Base-by-base conservation (phyloP, 1,140 invertebrate species). In the Cydia splendana region DNA sequence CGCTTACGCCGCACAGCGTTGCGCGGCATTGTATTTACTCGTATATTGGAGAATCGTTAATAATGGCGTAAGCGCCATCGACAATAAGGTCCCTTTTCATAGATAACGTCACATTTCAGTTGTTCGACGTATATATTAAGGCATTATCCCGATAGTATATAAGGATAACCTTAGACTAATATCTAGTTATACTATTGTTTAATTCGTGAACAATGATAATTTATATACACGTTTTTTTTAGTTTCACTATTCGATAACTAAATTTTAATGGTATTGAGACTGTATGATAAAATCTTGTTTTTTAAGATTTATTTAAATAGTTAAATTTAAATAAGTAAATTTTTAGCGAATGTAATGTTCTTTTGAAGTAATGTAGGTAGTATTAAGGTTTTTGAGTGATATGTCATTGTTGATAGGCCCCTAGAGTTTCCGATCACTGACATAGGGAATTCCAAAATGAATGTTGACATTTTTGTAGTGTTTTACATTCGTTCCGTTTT, bases 241-340 rank as follows among this genome's bases (percentile, higher is more conserved):
- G 69, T 79, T 79, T 77, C 69, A 74, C 77, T 74, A 81, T 78
- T 78, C 28, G 74, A 77, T 80, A 77, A 76, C 15, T 45, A 73
- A 80, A 79, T 79, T 80, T 84, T 84, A 77, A 80, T 81, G 80
- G 80, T 84, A 81, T 83, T 85, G 80, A 87, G 85, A 87, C 85
- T 87, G 84, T 87, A 85, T 81, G 65, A 78, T 78, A 82, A 34
- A 34, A 76, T 78, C 65, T 77, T 81, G 77, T 71, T 73, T 42
- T 71, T 18, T 71, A 71, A 71, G 67, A 18, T 38, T 71, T 71
- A 71, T 71, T 71, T 71, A 71, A n/a, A 71, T 71, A 71, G 67
- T 71, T n/a, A 71, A 71, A 71, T 71, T 71, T 42, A 34, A 65
- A 65, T 67, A 67, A 71, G 18, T 18, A 38, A 42, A 71, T 71